These are phyloP conservation scores for Augiades crinisus DNA, from an alignment of 2,888 invertebrate species.

Conservation along the genomic window DNA sequence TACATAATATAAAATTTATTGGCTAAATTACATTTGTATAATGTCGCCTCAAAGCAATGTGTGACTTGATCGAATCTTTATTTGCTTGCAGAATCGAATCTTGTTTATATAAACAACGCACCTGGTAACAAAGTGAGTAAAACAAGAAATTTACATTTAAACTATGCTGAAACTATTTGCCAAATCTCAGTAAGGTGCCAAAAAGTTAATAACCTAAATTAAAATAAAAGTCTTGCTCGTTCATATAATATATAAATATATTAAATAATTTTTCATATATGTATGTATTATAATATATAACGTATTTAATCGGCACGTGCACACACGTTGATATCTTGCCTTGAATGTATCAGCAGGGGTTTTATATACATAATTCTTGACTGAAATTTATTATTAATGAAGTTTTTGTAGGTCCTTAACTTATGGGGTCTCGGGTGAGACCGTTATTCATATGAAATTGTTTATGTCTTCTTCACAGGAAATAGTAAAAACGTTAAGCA, in stretches of 20 bases:
- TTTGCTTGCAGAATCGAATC: slow-evolving; percentile 28
- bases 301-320: neutral
- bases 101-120: slow-evolving; percentile 28
- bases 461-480: too few species aligned
- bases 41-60: neutral
- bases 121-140: slow-evolving; percentile 28
- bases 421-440: too few species aligned
- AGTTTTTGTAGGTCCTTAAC: neutral
- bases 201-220: slow-evolving; percentile 7
- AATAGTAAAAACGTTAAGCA: too few species aligned
- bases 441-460: too few species aligned
- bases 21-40: neutral
- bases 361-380: too few species aligned
- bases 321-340: neutral
- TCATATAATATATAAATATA: neutral
- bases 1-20: neutral
- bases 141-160: slow-evolving; percentile 17
- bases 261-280: neutral
- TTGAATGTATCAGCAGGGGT: too few species aligned
- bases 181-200: slow-evolving; percentile 15
- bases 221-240: neutral
- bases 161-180: slow-evolving; percentile 8
- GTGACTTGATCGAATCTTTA: slow-evolving; percentile 24
- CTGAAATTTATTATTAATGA: neutral
- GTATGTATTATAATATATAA: neutral